Conservation (phyloP, 2,888 invertebrate species). For the Stegana nigrithorax region DNA sequence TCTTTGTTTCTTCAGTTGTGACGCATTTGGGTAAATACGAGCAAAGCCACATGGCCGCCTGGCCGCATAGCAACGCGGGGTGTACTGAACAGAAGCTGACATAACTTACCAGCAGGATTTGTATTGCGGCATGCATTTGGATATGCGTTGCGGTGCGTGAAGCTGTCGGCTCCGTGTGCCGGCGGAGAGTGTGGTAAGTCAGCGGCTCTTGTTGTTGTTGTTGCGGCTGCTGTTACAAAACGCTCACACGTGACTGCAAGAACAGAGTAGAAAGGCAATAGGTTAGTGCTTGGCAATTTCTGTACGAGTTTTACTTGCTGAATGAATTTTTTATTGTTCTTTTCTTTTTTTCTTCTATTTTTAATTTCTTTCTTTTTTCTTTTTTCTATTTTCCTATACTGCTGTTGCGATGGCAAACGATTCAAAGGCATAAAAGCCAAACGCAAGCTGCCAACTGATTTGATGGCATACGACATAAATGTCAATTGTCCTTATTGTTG, state of each 20-base stretch:
- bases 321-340: background rate
- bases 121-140: background rate
- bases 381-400: background rate
- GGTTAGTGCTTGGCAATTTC: too few relatives aligned
- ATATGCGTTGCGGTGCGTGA: constrained; percentile 14
- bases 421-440: background rate
- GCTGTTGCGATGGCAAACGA: too few relatives aligned
- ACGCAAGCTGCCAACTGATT: background rate
- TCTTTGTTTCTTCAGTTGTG: background rate
- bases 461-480: background rate
- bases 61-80: background rate
- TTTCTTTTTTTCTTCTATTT: background rate
- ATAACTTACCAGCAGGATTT: constrained; percentile 20
- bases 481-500: background rate
- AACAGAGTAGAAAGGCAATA: constrained; percentile 11
- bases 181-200: background rate
- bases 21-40: background rate
- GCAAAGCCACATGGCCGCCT: background rate
- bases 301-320: background rate
- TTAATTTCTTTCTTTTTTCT: background rate
- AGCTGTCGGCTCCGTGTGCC: background rate
- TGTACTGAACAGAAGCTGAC: background rate
- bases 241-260: constrained; percentile 31
- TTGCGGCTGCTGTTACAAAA: constrained; percentile 21
- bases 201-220: constrained; percentile 1